Evolutionary conservation across 2,888 invertebrate species (phyloP).

Genomic region (Willowsia nigromaculata): DNA sequence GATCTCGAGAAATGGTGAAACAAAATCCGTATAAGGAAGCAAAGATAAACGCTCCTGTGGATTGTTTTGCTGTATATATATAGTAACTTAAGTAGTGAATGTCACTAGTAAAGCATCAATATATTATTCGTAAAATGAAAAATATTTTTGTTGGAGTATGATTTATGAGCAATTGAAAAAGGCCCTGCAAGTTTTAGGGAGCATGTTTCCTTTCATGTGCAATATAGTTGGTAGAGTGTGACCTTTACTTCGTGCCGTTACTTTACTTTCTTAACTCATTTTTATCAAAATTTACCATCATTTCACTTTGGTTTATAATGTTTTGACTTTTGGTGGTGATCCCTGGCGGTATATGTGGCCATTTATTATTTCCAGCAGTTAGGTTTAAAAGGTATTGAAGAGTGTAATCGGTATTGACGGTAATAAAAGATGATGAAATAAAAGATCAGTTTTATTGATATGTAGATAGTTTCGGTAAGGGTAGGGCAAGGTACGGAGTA

Average conservation of each 20-base stretch:
- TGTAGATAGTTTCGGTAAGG: constrained; percentile 12
- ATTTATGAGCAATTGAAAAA: constrained; percentile 66
- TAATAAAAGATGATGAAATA: constrained; percentile 34
- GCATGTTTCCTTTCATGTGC: not conserved
- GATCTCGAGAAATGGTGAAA: too few relatives aligned
- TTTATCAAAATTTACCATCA: constrained; percentile 51
- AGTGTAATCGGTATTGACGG: not conserved
- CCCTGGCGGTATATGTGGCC: constrained; percentile 64
- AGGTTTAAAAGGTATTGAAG: not conserved
- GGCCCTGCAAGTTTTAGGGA: not conserved
- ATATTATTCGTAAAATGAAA: too few relatives aligned
- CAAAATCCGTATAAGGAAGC: too few relatives aligned
- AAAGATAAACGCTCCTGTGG: too few relatives aligned
- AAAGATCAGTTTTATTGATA: constrained; percentile 43
- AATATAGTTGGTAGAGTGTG: constrained; percentile 26
- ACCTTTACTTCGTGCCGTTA: constrained; percentile 65
- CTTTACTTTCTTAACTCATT: constrained; percentile 44
- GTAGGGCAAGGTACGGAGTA: not conserved
- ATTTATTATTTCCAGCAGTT: constrained; percentile 39
- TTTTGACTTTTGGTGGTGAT: constrained; percentile 72
- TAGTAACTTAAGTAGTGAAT: too few relatives aligned
- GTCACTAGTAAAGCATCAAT: too few relatives aligned
- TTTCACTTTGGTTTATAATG: constrained; percentile 41
- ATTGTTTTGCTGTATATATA: too few relatives aligned
- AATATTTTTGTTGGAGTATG: constrained; percentile 53